Conservation (phyloP, 1,140 invertebrate species). For the Papilio glaucus region DNA sequence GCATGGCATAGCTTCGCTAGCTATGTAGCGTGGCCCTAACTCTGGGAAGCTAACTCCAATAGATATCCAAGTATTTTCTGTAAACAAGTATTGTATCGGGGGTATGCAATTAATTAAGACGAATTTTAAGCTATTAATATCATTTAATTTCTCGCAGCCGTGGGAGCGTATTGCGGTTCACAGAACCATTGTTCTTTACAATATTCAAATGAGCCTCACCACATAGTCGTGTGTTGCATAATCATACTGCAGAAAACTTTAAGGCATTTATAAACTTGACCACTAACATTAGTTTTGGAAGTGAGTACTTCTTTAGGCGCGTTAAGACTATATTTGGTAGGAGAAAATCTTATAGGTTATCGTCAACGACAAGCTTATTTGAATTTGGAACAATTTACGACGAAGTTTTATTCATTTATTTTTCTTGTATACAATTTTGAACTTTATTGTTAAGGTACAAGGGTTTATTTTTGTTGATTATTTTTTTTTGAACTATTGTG, state of each 20-base stretch:
- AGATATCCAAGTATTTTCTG: slow-evolving; percentile 18
- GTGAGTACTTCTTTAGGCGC: no score
- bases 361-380: no score
- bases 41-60: slow-evolving; percentile 18
- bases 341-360: no score
- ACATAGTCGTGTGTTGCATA: neutral
- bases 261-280: neutral
- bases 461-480: no score
- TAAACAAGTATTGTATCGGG: slow-evolving; percentile 37
- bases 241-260: neutral
- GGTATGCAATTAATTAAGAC: slow-evolving; percentile 35
- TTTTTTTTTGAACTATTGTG: no score
- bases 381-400: no score
- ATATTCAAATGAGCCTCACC: neutral
- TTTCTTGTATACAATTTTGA: no score
- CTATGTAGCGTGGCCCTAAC: neutral
- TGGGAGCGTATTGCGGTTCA: slow-evolving; percentile 10
- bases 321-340: no score
- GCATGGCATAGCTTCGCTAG: neutral
- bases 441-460: no score
- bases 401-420: no score
- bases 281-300: neutral
- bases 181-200: neutral
- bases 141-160: slow-evolving; percentile 8
- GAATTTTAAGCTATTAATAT: slow-evolving; percentile 31